Conservation (phyloP, 2,888 invertebrate genomes). For the Lydus trimaculatus region DNA sequence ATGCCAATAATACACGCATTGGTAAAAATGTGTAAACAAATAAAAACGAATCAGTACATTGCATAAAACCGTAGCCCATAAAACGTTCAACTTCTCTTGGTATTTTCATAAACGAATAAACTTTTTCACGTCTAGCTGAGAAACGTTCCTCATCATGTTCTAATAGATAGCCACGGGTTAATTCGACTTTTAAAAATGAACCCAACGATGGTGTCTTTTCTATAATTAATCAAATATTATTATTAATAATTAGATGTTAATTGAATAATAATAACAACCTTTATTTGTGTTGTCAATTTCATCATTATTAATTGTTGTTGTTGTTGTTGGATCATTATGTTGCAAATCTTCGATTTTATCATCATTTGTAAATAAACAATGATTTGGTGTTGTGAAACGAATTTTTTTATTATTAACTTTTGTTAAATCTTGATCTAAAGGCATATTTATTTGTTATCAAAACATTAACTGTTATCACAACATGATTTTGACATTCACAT, state of each 20-base stretch:
- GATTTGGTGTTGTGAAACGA: conserved; percentile 61
- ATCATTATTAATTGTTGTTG: conserved; percentile 22
- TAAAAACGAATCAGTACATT: conserved; percentile 96
- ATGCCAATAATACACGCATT: conserved; percentile 85
- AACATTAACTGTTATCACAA: conserved; percentile 8
- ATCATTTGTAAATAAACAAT: conserved; percentile 56
- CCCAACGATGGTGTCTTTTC: conserved; percentile 61
- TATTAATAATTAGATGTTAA: conserved; percentile 3
- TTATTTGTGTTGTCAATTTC: conserved; percentile 49
- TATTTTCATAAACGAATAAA: conserved; percentile 96
- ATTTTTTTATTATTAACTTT: conserved; percentile 55
- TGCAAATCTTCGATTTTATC: conserved; percentile 57
- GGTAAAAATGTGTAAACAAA: conserved; percentile 98
- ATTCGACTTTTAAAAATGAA: conserved; percentile 83
- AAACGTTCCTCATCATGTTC: conserved; percentile 96
- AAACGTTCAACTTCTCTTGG: conserved; percentile 92
- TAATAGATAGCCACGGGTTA: conserved; percentile 90
- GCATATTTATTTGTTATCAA: conserved; percentile 21
- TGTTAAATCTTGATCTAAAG: conserved; percentile 21
- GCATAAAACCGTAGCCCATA: conserved; percentile 92
- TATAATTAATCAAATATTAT: conserved; percentile 32
- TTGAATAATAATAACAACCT: conserved; percentile 28
- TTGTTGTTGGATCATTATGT: conserved; percentile 40
- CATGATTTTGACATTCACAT: conserved; percentile 24
- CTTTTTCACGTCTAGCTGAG: conserved; percentile 91